Evolutionary conservation across 2,797 vertebrate species (phyloP).

Genomic region (Novumbra hubbsi): DNA sequence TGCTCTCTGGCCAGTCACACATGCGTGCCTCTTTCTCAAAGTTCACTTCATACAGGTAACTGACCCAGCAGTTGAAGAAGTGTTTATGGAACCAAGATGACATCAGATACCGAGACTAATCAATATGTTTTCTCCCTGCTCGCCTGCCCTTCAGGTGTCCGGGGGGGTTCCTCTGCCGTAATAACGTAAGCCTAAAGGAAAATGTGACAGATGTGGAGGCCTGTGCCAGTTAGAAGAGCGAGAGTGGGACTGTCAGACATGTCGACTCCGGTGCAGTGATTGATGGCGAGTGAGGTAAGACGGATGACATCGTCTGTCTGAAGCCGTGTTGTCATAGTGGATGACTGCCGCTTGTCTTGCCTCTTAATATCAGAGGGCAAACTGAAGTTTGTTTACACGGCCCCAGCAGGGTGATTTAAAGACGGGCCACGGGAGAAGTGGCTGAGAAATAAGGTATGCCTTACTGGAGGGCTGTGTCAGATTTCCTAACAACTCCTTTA

Average conservation of each 20-base stretch:
- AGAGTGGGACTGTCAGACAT: conserved; percentile 79
- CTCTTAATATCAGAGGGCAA: conserved; percentile 78
- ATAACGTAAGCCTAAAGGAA: conserved; percentile 61
- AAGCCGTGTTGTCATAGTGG: conserved; percentile 70
- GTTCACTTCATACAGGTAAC: conserved; percentile 22
- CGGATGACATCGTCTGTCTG: conserved; percentile 77
- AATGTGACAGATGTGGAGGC: conserved; percentile 67
- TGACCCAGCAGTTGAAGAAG: conserved; percentile 16
- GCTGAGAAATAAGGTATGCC: conserved; percentile 58
- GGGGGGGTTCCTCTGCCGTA: conserved; percentile 31
- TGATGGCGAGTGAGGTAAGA: conserved; percentile 80
- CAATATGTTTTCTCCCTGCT: conserved; percentile 50
- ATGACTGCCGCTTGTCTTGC: conserved; percentile 68
- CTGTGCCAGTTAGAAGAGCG: conserved; percentile 67
- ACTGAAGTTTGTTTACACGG: conserved; percentile 79
- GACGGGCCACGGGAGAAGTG: conserved; percentile 60
- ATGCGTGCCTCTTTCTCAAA: neutral
- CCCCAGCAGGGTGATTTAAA: conserved; percentile 73
- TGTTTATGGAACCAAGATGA: conserved; percentile 56
- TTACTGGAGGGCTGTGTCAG: conserved; percentile 58
- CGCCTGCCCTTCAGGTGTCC: conserved; percentile 67
- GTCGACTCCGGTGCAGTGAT: conserved; percentile 78
- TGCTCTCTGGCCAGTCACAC: neutral
- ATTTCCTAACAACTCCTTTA: conserved; percentile 79
- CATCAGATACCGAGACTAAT: conserved; percentile 68